These are phyloP conservation scores for Drosophila repleta DNA, from an alignment of 1,140 invertebrate species.

Conservation along the genomic window DNA sequence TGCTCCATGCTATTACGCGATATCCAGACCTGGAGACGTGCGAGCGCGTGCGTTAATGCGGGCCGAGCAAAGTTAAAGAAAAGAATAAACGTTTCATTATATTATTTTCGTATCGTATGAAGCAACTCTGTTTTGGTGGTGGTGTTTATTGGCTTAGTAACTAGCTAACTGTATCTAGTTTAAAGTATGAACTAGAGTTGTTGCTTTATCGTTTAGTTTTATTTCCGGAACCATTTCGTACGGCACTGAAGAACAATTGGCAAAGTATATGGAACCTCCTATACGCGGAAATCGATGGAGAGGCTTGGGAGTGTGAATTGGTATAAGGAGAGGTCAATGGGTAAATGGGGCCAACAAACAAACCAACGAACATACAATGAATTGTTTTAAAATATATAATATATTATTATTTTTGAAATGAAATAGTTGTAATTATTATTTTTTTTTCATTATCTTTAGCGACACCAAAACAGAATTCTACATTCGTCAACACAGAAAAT, in stretches of 20 bases:
- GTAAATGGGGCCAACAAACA: conserved; percentile 28
- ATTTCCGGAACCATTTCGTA: conserved; percentile 70
- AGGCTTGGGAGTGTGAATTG: neutral
- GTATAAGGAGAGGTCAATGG: neutral
- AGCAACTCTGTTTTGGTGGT: conserved; percentile 83
- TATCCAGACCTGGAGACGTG: conserved; percentile 87
- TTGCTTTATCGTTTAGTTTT: conserved; percentile 59
- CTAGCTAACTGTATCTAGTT: conserved; percentile 29
- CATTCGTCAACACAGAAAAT: conserved; percentile 66
- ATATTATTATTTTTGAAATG: conserved; percentile 24
- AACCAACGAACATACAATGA: conserved; percentile 34
- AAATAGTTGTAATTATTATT: conserved; percentile 19
- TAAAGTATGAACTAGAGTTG: conserved; percentile 44
- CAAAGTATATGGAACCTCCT: conserved; percentile 48
- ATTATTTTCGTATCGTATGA: conserved; percentile 77
- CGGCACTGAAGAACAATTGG: conserved; percentile 59
- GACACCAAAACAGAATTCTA: conserved; percentile 84
- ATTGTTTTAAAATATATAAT: conserved; percentile 31
- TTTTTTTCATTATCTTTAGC: conserved; percentile 25
- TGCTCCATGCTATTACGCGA: conserved; percentile 88
- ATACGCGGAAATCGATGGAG: conserved; percentile 45
- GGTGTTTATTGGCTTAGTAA: conserved; percentile 58
- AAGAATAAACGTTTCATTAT: conserved; percentile 75
- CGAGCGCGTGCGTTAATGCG: conserved; percentile 47
- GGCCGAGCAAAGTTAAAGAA: conserved; percentile 83